phyloP scores from a whole-genome alignment of 2,888 invertebrate genomes.

The Tanytarsus gracilentus region DNA sequence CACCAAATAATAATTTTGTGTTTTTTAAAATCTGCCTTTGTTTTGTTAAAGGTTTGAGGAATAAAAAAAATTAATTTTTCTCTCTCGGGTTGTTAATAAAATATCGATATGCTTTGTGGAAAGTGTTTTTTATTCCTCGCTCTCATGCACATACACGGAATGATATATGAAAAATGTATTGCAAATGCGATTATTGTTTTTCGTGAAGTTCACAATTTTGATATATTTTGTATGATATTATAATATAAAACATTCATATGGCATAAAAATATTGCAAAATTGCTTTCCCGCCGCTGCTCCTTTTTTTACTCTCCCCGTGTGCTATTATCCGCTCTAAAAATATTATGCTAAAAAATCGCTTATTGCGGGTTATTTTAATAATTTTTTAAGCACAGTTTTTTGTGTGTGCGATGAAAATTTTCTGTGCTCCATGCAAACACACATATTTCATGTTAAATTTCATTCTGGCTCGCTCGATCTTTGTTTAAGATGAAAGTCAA shows the following conservation, averaged over 20 bases:
- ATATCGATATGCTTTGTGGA: slow-evolving; percentile 12
- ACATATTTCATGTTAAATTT: too few species aligned
- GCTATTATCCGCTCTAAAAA: too few species aligned
- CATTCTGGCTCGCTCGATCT: too few species aligned
- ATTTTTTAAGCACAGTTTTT: too few species aligned
- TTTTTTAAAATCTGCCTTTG: not conserved
- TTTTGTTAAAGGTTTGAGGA: slow-evolving; percentile 13
- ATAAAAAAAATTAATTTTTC: slow-evolving; percentile 14
- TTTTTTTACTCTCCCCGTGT: too few species aligned
- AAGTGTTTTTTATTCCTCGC: not conserved
- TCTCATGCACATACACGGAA: not conserved
- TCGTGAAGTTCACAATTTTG: slow-evolving; percentile 9
- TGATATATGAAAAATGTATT: slow-evolving; percentile 5
- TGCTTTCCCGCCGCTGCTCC: not conserved
- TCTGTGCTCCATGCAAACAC: too few species aligned
- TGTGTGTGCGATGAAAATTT: too few species aligned
- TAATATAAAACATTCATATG: slow-evolving; percentile 4
- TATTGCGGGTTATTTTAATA: too few species aligned
- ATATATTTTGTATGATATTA: slow-evolving; percentile 12
- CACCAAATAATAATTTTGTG: not conserved
- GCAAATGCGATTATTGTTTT: slow-evolving; percentile 12
- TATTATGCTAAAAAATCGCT: too few species aligned
- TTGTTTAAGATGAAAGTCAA: too few species aligned
- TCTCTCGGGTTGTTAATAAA: not conserved
- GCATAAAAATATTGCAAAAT: not conserved